A percentile compares a stretch with the other conserved stretches of the same genome.
These are phyloP conservation scores for Oegoconia quadripuncta DNA, from an alignment of 2,888 invertebrate genomes.

Conservation along the genomic window DNA sequence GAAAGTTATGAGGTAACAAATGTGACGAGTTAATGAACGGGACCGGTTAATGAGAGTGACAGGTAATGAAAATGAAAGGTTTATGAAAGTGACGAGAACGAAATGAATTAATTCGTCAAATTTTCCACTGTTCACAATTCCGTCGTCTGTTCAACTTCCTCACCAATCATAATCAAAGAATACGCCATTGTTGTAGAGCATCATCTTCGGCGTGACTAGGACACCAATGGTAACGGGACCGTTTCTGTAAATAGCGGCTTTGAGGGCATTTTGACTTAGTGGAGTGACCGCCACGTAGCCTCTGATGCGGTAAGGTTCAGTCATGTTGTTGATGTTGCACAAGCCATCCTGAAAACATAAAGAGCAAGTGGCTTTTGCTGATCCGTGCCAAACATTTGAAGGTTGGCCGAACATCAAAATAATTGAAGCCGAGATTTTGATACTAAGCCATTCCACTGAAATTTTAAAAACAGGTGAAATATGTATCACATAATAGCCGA, in stretches of 20 bases:
- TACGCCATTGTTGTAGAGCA: slow-evolving; percentile 37
- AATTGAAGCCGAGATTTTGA: no score
- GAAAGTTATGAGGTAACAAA: no score
- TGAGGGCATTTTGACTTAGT: slow-evolving; percentile 35
- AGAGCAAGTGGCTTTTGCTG: neutral
- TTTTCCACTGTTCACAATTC: no score
- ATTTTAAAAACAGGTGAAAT: no score
- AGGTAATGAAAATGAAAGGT: no score
- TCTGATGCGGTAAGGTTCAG: slow-evolving; percentile 29
- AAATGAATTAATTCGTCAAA: no score
- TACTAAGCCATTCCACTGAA: no score
- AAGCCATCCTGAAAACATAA: slow-evolving; percentile 32
- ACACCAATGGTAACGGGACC: slow-evolving; percentile 41
- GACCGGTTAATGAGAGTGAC: no score
- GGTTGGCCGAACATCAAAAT: no score
- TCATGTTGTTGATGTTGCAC: slow-evolving; percentile 37
- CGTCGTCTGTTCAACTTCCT: slow-evolving; percentile 12
- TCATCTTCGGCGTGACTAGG: slow-evolving; percentile 23
- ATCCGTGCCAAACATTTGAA: neutral
- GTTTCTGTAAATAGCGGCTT: slow-evolving; percentile 38
- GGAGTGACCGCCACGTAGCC: slow-evolving; percentile 38
- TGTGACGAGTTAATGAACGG: no score
- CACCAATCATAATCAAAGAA: slow-evolving; percentile 44
- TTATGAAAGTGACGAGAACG: no score
- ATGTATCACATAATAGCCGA: no score